These are phyloP conservation scores for Acrocyrtus sp. DNA, from an alignment of 2,888 invertebrate species.

Conservation along the genomic window DNA sequence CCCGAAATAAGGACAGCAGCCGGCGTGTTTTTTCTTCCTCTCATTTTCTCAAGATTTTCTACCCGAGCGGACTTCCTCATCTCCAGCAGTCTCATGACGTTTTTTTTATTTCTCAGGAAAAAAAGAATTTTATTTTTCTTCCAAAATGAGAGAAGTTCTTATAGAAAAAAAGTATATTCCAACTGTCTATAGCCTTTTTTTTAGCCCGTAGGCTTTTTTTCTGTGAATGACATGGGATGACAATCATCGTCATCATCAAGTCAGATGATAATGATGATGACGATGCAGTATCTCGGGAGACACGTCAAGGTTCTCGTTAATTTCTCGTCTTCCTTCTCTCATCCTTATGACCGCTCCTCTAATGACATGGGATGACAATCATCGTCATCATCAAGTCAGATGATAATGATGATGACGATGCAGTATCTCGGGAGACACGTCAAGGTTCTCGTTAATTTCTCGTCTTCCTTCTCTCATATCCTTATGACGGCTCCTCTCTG, in stretches of 20 bases:
- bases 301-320: slow-evolving; percentile 44
- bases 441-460: slow-evolving; percentile 43
- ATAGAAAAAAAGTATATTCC: no score
- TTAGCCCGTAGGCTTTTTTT: no score
- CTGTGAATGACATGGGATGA: slow-evolving; percentile 18
- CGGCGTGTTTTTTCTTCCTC: no score
- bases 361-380: slow-evolving; percentile 34
- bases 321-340: slow-evolving; percentile 22
- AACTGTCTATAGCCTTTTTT: no score
- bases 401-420: slow-evolving; percentile 41
- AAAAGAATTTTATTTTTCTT: no score
- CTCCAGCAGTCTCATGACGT: no score
- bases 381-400: slow-evolving; percentile 17
- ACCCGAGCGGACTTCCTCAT: no score
- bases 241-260: slow-evolving; percentile 29
- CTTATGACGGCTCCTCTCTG: background rate
- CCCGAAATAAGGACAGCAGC: no score
- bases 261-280: slow-evolving; percentile 40
- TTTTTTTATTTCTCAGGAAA: no score
- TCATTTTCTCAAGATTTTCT: no score
- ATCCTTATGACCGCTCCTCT: background rate
- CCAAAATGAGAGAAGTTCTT: no score
- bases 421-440: slow-evolving; percentile 28
- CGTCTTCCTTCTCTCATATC: slow-evolving; percentile 9
- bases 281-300: slow-evolving; percentile 27